Conservation (phyloP, 2,113 vertebrate species). For the Corythaixoides concolor region DNA sequence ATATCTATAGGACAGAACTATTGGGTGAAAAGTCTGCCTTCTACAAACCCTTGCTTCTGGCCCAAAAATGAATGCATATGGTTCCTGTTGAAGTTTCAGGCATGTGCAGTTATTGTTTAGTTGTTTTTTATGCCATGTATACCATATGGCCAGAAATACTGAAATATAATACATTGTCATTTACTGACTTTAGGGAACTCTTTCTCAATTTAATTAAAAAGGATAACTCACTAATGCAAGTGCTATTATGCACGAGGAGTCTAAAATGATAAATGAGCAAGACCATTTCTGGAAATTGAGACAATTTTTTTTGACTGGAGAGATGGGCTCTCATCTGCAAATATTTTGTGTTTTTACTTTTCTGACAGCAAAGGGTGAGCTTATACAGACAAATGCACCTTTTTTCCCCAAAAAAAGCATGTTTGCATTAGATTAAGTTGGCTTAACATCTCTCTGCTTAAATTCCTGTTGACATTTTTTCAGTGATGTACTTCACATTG, state of each 20-base stretch:
- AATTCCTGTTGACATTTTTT: neutral
- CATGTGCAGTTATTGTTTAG: neutral
- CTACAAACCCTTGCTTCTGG: neutral
- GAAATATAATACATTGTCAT: neutral
- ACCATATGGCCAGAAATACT: neutral
- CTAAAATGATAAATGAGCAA: neutral
- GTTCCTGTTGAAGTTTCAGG: neutral
- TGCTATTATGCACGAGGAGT: neutral
- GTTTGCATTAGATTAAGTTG: neutral
- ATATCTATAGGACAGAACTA: neutral
- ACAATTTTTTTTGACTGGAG: neutral
- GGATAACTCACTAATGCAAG: neutral
- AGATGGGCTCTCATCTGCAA: neutral
- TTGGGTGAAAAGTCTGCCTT: neutral
- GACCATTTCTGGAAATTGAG: neutral
- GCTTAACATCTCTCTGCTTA: neutral
- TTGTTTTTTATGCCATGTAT: neutral
- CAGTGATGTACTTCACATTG: fast-evolving
- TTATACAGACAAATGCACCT: neutral
- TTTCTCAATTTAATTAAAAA: slow-evolving; percentile 6
- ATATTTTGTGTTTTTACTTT: neutral
- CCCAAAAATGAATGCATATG: neutral
- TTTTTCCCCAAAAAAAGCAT: neutral
- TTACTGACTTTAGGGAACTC: neutral
- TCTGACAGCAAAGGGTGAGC: neutral